Base-by-base conservation (phyloP, 35 echinoderm and acorn worm genomes). In the Nesometra sesokonis region DNA sequence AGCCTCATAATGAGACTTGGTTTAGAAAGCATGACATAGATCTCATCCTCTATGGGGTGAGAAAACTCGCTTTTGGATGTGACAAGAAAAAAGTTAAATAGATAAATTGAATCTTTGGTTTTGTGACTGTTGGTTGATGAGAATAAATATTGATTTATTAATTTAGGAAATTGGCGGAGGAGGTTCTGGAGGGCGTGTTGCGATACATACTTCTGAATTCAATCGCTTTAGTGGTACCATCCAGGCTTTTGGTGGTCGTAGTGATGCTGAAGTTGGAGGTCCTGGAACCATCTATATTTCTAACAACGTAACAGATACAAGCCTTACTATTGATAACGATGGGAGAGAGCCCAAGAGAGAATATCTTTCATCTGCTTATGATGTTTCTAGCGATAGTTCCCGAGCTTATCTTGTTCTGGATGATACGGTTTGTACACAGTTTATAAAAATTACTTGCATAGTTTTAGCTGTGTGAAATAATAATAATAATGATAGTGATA, bases 121-220 rank as follows among this genome's bases (percentile, higher is more conserved):
- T n/a, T n/a, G n/a, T n/a, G n/a, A n/a, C n/a, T n/a, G n/a, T n/a
- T n/a, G n/a, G n/a, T n/a, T n/a, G n/a, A n/a, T n/a, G n/a, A n/a
- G n/a, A n/a, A n/a, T n/a, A n/a, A 21, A 2, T 81, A 43, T 47
- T 47, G 15, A 79, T 87, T 36, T 92, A 40, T 32, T 13, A 23
- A 17, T 31, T 57, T 78, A 92, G 94, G 85, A 92, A 90, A 85
- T 97, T 52, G 94, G 94, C 31, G 94, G 94, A 67, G 94, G 94
- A 3, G 94, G 94, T 78, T 82, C 87, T 32, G 94, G 94, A 21
- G 94, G 94, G 11, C 88, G 94, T 34, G 88, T 97, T 17, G 90
- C 90, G 0, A 78, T 97, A 33, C 90, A 97, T 80, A 83, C 90
- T 9, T 78, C 17, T 17, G 57, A 84, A 9, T 27, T 40, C 35